These are phyloP conservation scores for Harmothoe impar DNA, from an alignment of 2,888 invertebrate genomes.

Conservation along the genomic window DNA sequence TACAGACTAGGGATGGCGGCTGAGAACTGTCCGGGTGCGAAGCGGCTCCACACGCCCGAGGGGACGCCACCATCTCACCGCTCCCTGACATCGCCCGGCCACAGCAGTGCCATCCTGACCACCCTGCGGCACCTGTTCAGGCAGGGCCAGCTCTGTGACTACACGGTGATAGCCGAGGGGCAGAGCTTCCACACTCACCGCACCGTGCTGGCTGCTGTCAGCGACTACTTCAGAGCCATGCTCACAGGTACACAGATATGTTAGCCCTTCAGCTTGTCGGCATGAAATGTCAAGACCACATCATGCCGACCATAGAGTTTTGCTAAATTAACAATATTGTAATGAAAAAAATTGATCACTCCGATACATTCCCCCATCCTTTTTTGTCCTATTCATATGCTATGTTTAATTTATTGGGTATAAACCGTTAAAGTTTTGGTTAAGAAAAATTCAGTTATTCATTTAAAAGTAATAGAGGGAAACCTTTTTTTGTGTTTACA, in stretches of 20 bases:
- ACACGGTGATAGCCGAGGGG: conserved; percentile 68
- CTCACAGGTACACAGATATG: conserved; percentile 52
- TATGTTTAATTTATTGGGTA: too few species aligned
- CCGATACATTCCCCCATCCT: too few species aligned
- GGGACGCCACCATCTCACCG: conserved; percentile 66
- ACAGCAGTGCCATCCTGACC: conserved; percentile 60
- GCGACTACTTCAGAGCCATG: conserved; percentile 67
- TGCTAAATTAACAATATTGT: too few species aligned
- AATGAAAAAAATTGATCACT: too few species aligned
- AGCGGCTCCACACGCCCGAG: conserved; percentile 66
- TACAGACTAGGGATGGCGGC: conserved; percentile 28
- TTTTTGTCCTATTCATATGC: too few species aligned
- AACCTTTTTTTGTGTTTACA: too few species aligned
- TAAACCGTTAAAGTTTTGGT: too few species aligned
- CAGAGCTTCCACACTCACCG: conserved; percentile 65
- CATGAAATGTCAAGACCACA: too few species aligned
- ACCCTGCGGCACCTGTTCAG: conserved; percentile 60
- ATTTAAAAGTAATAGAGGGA: too few species aligned
- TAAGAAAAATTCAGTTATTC: too few species aligned
- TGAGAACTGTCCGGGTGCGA: conserved; percentile 35
- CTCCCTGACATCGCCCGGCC: conserved; percentile 62
- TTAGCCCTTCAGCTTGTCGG: too few species aligned
- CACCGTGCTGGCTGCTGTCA: conserved; percentile 66
- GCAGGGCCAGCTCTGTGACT: conserved; percentile 66
- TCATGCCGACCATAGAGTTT: too few species aligned